These are phyloP conservation scores for Zosterops lateralis DNA, from an alignment of 2,113 vertebrate genomes.

Conservation along the genomic window DNA sequence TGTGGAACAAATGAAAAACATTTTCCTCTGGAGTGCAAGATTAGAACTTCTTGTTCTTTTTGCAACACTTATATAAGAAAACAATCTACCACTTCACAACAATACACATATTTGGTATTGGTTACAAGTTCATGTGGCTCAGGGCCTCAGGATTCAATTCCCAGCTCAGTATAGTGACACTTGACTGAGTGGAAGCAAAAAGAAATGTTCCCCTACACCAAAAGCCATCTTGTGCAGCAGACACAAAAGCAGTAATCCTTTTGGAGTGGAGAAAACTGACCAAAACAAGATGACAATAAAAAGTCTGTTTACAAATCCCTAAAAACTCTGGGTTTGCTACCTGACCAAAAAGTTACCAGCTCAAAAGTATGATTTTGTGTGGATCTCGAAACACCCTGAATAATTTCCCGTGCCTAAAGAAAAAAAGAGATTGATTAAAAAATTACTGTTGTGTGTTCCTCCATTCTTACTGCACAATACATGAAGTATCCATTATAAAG, in stretches of 20 bases:
- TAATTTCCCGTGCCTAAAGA: background rate
- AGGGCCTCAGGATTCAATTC: background rate
- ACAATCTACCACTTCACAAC: background rate
- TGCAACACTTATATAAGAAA: background rate
- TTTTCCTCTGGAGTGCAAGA: constrained; percentile 13
- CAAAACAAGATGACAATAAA: background rate
- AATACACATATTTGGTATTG: background rate
- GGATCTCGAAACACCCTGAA: background rate
- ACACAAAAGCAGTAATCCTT: background rate
- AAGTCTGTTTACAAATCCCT: background rate
- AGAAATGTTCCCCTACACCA: background rate
- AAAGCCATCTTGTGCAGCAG: background rate
- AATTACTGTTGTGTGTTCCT: background rate
- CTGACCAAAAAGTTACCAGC: background rate
- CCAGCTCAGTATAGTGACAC: background rate
- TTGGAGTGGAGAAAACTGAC: background rate
- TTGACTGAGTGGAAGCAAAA: background rate
- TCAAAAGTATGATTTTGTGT: background rate
- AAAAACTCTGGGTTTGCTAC: background rate
- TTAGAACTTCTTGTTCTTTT: constrained; percentile 46
- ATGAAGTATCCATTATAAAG: background rate
- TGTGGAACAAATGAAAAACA: background rate
- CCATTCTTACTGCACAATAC: rapidly evolving
- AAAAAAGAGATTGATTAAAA: background rate
- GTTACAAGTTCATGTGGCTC: background rate